Evolutionary conservation across 2,797 vertebrate species (phyloP).

Genomic region (Picus viridis): DNA sequence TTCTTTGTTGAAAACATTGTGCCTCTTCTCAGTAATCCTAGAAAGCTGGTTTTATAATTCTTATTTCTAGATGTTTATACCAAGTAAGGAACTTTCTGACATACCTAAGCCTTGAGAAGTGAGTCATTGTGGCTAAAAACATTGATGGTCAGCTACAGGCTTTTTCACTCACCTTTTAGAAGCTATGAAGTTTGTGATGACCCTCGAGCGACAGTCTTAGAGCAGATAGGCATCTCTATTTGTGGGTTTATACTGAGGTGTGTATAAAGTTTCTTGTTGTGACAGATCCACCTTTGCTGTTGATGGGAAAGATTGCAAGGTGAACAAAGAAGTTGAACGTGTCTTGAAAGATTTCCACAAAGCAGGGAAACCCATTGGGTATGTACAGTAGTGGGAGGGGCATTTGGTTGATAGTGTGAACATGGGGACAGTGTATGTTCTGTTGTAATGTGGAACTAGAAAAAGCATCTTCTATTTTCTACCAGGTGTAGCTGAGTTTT

Average conservation of each 20-base stretch:
- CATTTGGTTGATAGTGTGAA: neutral
- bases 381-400: neutral
- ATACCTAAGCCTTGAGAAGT: neutral
- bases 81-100: neutral
- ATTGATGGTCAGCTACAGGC: neutral
- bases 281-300: slow-evolving; percentile 88
- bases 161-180: neutral
- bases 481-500: neutral
- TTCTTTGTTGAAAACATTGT: neutral
- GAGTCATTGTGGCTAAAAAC: neutral
- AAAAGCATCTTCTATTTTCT: neutral
- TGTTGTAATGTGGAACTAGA: neutral
- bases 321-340: slow-evolving; percentile 83
- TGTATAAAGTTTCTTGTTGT: neutral
- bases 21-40: neutral
- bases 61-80: neutral
- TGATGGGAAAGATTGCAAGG: slow-evolving; percentile 88
- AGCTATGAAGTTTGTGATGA: neutral
- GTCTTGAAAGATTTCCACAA: slow-evolving; percentile 87
- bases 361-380: slow-evolving; percentile 91
- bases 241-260: neutral
- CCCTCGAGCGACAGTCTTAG: neutral
- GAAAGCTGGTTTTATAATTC: neutral
- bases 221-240: neutral
- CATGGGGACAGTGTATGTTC: neutral